Conservation (phyloP, 2,888 invertebrate species). For the Drosophila cyrtoloma region DNA sequence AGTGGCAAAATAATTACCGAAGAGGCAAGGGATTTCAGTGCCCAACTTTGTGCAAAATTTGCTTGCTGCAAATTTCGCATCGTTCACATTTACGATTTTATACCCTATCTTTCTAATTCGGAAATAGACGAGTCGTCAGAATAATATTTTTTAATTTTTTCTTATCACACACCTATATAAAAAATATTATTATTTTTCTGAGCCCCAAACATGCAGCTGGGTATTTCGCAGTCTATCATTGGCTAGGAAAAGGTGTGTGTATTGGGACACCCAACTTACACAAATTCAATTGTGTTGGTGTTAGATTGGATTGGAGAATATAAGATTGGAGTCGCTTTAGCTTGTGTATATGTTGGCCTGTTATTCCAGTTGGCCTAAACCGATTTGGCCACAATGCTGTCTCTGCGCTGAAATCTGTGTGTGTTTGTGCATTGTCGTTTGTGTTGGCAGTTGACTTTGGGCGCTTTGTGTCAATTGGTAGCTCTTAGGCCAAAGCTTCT, state of each 20-base stretch:
- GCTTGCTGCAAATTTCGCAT: slow-evolving; percentile 15
- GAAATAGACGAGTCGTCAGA: not conserved
- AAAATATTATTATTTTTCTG: not conserved
- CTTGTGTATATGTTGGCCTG: slow-evolving; percentile 25
- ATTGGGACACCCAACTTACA: slow-evolving; percentile 41
- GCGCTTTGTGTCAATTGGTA: slow-evolving; percentile 61
- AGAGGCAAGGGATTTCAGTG: slow-evolving; percentile 24
- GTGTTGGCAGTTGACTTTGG: slow-evolving; percentile 52
- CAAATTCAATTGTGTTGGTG: slow-evolving; percentile 66
- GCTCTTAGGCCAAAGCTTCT: slow-evolving; percentile 51
- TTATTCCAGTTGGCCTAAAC: slow-evolving; percentile 68
- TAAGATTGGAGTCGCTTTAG: slow-evolving; percentile 33
- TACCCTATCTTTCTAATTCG: slow-evolving; percentile 17
- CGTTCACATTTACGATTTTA: slow-evolving; percentile 19
- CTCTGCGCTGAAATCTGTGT: slow-evolving; percentile 15
- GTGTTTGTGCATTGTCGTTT: slow-evolving; percentile 27
- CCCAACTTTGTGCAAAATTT: slow-evolving; percentile 6
- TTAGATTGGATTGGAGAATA: slow-evolving; percentile 36
- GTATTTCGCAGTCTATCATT: slow-evolving; percentile 20
- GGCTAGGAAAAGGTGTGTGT: not conserved
- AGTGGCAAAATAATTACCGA: slow-evolving; percentile 75
- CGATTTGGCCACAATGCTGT: slow-evolving; percentile 58
- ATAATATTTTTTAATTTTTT: not conserved
- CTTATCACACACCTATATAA: not conserved
- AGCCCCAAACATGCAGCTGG: not conserved